Conservation (phyloP, 2,797 vertebrate genomes). For the Peromyscus aztecus region DNA sequence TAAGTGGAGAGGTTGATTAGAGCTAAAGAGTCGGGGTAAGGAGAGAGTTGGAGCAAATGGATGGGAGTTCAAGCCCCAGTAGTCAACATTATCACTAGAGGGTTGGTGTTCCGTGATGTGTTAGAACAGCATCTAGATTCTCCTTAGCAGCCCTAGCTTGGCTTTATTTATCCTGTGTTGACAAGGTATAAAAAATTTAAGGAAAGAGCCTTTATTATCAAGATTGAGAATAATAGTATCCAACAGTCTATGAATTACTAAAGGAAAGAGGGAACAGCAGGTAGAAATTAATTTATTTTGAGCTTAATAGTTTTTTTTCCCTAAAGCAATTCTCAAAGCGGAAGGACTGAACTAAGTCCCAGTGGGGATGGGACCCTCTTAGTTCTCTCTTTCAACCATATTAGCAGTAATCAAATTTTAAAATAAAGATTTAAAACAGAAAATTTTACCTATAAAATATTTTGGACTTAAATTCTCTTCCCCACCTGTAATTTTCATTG, state of each 20-base stretch:
- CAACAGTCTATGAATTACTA: neutral
- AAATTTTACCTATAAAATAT: conserved; percentile 3
- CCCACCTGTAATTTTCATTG: neutral
- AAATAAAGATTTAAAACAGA: conserved; percentile 27
- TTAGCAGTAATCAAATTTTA: neutral
- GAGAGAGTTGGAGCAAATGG: neutral
- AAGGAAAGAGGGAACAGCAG: neutral
- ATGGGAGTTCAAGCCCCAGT: neutral
- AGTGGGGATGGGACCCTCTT: neutral
- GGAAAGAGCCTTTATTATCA: neutral
- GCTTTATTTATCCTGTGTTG: neutral
- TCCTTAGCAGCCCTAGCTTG: neutral
- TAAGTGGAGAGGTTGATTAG: neutral
- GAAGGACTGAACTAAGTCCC: neutral
- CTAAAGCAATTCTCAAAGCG: conserved; percentile 14
- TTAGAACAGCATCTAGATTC: neutral
- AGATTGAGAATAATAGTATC: neutral
- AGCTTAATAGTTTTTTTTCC: neutral
- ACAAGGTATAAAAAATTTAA: neutral
- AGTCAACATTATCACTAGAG: neutral
- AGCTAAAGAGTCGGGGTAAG: neutral
- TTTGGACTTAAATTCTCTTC: neutral
- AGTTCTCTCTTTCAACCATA: neutral
- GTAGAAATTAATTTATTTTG: conserved; percentile 62
- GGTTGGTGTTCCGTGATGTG: neutral